Base-by-base conservation (phyloP, 2,888 invertebrate species). In the Bellardia bayeri region DNA sequence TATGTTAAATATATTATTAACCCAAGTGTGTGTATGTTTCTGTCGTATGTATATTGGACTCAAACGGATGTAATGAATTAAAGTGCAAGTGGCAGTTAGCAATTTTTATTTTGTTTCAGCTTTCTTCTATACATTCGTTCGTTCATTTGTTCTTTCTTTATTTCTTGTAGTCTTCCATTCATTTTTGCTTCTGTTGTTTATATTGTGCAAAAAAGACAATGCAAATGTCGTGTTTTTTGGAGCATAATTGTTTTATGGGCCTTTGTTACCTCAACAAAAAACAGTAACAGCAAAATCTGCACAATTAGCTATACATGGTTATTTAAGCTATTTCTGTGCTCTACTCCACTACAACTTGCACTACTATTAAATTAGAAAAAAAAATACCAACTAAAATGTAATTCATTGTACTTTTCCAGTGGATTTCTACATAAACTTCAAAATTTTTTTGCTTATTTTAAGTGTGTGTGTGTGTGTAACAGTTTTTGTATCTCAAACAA, bases 221-320 rank as follows among this genome's bases (percentile, higher is more conserved):
- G 74, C 68, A 85, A 75, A 86, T 84, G 82, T 88, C 84, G 84
- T 84, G 86, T 88, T 87, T 88, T 89, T 86, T 85, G 86, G 86
- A 88, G 89, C 89, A 86, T 89, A 88, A 89, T 87, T 89, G 89
- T 88, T 89, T 89, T 89, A 89, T 88, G 87, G 85, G 78, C 85
- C 82, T 85, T 87, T 87, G 83, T 74, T 78, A 79, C 14, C 49
- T 75, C 68, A 82, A 78, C 72, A 85, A 82, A 82, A 85, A 82
- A 33, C 49, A 69, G n/a, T 63, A 82, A 74, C 45, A 51, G 37
- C 37, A 69, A 85, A 84, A 74, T 82, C 64, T 76, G 33, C 45
- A 85, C 85, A 87, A 87, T 85, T 79, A 87, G 85, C 79, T 78
- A 75, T 63, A 74, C 76, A 68, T 61, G 74, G 72, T 16, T 83